Base-by-base conservation (phyloP, 2,113 vertebrate species). In the Tapirus terrestris region DNA sequence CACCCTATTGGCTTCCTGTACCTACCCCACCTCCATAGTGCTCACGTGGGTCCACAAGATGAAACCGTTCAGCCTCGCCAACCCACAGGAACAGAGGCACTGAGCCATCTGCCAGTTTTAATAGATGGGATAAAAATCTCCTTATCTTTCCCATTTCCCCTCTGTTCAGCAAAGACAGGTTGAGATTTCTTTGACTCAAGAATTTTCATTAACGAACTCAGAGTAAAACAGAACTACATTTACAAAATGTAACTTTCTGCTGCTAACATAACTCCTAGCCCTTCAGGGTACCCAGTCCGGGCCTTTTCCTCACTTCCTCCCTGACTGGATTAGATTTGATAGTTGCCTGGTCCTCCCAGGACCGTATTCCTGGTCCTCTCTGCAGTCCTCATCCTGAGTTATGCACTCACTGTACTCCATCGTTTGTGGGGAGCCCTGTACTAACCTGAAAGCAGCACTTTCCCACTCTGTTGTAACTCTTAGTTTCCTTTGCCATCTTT, bases 121-220 rank as follows among this genome's bases (percentile, higher is more conserved):
- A 76, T 13, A 81, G 31, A 43, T 58, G 27, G 36, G 36, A 65
- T 76, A 53, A 70, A 56, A 94, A 51, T 21, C 31, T 33, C 17
- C 39, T 94, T 58, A 48, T 58, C 27, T 76, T 51, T 65, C 79
- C 60, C 16, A 60, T 77, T 58, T 53, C 45, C n/a, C n/a, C 29
- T 88, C 33, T 25, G 21, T 65, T 97, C 56, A 67, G 63, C 58
- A 87, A 90, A 77, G 75, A 45, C 43, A 80, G 4, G 20, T 79
- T 51, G 65, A 89, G 65, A 33, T 18, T 51, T 60, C 61, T 45
- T 73, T 79, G 43, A 85, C 56, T 92, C 75, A 53, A 53, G 51
- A 76, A 70, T 90, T 94, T 70, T 65, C 67, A 87, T 53, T 83
- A 33, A 95, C 87, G 70, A 88, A 25, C 21, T 85, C 88, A 89